A percentile compares a stretch with the other conserved stretches of the same genome.
Evolutionary conservation across 2,113 vertebrate genomes (phyloP).

Genomic region (Gorsachius goisagi): DNA sequence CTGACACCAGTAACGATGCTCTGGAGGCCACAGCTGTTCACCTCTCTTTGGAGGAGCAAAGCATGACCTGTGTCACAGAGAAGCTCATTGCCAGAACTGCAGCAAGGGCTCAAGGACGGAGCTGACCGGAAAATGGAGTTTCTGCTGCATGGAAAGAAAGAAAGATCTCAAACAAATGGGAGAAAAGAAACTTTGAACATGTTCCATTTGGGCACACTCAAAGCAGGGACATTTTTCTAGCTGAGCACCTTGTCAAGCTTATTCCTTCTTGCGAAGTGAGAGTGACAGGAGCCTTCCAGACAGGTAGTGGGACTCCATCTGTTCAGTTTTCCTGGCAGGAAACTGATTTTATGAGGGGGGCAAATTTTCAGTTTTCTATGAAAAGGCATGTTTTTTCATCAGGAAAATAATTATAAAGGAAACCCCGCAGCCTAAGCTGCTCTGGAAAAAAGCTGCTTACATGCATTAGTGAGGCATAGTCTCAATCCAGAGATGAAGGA

Average conservation of each 20-base stretch:
- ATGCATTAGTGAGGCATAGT: no score
- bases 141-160: background rate
- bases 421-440: background rate
- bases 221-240: background rate
- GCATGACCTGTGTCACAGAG: background rate
- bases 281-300: background rate
- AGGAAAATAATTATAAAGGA: background rate
- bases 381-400: background rate
- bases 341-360: background rate
- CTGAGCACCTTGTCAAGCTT: background rate
- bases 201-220: background rate
- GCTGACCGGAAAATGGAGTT: background rate
- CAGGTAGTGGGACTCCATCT: background rate
- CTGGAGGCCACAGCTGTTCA: background rate
- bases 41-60: background rate
- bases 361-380: background rate
- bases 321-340: background rate
- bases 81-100: background rate
- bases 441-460: background rate
- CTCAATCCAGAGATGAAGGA: background rate
- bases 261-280: background rate
- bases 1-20: background rate
- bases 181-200: background rate
- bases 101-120: background rate
- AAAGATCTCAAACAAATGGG: background rate